Evolutionary conservation across 2,888 invertebrate genomes (phyloP).

Genomic region (Polyommatus iphigenia): DNA sequence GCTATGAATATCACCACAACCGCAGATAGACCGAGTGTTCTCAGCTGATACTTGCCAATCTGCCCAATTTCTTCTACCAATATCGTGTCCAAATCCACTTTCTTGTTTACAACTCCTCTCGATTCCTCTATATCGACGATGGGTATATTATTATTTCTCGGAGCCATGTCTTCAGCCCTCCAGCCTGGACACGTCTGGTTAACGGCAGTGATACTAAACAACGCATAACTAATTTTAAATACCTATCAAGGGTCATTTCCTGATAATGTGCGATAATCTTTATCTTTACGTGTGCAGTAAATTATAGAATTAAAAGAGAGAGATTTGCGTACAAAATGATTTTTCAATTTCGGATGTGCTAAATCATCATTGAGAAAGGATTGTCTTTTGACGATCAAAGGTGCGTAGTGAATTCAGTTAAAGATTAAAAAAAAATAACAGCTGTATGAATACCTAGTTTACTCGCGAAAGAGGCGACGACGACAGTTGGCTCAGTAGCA

Average conservation of each 20-base stretch:
- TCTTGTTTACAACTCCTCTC: constrained; percentile 35
- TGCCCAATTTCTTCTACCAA: constrained; percentile 65
- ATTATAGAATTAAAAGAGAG: not conserved
- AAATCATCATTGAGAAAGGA: not conserved
- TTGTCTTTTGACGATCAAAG: not conserved
- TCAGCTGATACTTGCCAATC: constrained; percentile 61
- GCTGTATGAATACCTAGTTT: not conserved
- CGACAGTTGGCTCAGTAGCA: not conserved
- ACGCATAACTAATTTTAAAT: not conserved
- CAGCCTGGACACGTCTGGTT: not conserved
- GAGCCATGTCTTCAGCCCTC: constrained; percentile 4
- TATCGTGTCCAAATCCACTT: constrained; percentile 58
- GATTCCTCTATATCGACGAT: not conserved
- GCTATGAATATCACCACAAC: constrained; percentile 56
- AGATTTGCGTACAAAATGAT: not conserved
- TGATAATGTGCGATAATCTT: not conserved
- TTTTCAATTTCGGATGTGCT: not conserved
- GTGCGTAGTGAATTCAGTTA: not conserved
- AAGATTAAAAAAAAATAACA: not conserved
- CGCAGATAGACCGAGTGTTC: constrained; percentile 48
- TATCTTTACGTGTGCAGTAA: constrained; percentile 2
- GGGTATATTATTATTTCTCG: constrained; percentile 6
- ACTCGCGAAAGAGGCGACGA: not conserved
- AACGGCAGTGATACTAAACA: not conserved
- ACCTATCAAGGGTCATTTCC: not conserved